A percentile compares a stretch with the other conserved stretches of the same genome.
Conservation (phyloP, 2,797 vertebrate genomes). For the Liparis tanakae region DNA sequence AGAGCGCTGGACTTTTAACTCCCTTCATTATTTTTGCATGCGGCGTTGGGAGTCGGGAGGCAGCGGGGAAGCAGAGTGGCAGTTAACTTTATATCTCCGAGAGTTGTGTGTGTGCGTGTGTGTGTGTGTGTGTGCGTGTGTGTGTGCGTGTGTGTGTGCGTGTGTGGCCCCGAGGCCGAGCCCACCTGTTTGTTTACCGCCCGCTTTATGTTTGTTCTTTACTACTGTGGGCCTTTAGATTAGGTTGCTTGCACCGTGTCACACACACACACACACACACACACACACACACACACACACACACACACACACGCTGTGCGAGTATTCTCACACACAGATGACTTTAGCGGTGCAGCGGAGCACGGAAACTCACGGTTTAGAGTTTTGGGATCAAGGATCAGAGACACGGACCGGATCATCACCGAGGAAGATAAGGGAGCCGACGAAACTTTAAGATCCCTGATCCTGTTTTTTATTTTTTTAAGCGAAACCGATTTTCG, state of each 20-base stretch:
- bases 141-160: too few relatives aligned
- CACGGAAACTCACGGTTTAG: too few relatives aligned
- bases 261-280: too few relatives aligned
- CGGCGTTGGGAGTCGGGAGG: conserved; percentile 45
- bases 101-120: conserved; percentile 17
- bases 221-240: conserved; percentile 33
- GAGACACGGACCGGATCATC: too few relatives aligned
- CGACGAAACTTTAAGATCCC: too few relatives aligned
- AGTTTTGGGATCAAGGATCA: too few relatives aligned
- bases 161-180: conserved; percentile 50
- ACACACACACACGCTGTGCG: too few relatives aligned
- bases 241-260: conserved; percentile 24
- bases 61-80: conserved; percentile 44
- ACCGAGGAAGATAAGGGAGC: too few relatives aligned
- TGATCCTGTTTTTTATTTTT: too few relatives aligned
- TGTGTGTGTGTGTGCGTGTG: too few relatives aligned
- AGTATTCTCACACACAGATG: conserved; percentile 4
- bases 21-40: conserved; percentile 66
- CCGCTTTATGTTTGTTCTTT: conserved; percentile 57
- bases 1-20: conserved; percentile 62
- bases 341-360: neutral
- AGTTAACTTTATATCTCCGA: conserved; percentile 67
- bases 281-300: too few relatives aligned
- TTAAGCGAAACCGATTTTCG: too few relatives aligned
- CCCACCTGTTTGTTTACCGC: conserved; percentile 67